Base-by-base conservation (phyloP, 2,888 invertebrate species). In the Rhabditoides inermis region DNA sequence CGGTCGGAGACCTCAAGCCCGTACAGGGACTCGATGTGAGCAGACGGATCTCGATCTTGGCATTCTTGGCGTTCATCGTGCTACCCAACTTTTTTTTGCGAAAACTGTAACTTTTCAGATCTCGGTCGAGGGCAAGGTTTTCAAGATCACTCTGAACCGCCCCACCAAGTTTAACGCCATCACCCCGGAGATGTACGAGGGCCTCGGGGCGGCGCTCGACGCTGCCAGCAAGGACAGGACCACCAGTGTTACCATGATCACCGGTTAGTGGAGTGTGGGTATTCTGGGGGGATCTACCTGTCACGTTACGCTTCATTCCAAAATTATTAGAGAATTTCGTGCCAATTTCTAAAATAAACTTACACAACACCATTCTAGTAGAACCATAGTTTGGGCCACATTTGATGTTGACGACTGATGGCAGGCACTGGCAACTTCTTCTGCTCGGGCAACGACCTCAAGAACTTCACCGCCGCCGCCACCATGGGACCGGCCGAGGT, bases 381-480 rank as follows among this genome's bases (percentile, higher is more conserved):
- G n/a, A n/a, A n/a, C n/a, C n/a, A n/a, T n/a, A n/a, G n/a, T n/a
- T n/a, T n/a, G n/a, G n/a, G n/a, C n/a, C n/a, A n/a, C n/a, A n/a
- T n/a, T n/a, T n/a, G n/a, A n/a, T n/a, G n/a, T n/a, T n/a, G n/a
- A n/a, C n/a, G n/a, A n/a, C n/a, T n/a, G n/a, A n/a, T 48, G 49
- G 10, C 52, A 60, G 68, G 55, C 1, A 80, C 82, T 41, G 89
- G 88, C 10, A 84, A 86, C 59, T 89, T 84, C 76, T 91, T 84
- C 76, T 86, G 85, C 68, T 87, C 88, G 77, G 90, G 91, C 10
- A 88, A 88, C 80, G 89, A 90, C 77, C 73, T 83, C 41, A 75
- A 77, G 51, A 81, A 80, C 67, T 82, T 82, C 69, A 76, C 67
- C 53, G 55, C 59, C 35, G 58, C 67, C 6, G 59, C 60, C 6